Base-by-base conservation (phyloP, 1,140 invertebrate genomes). In the Ceratosolen fusciceps region DNA sequence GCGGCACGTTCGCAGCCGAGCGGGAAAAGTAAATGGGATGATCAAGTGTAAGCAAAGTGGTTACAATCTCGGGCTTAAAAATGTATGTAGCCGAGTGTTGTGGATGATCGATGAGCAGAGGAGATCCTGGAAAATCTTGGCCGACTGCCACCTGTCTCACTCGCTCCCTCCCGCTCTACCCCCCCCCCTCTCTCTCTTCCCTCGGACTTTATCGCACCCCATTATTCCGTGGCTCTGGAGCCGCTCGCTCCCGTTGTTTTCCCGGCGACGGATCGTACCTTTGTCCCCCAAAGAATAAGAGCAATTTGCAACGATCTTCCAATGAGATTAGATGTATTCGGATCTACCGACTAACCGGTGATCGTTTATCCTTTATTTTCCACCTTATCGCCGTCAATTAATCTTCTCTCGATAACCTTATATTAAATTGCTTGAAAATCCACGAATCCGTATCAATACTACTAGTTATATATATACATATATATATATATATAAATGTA, bases 101-200 rank as follows among this genome's bases (percentile, higher is more conserved):
- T 19, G 5, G 49, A 43, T 21, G 19, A 52, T 14, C 10, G 49
- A 52, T 21, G 49, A 52, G 19, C 19, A 21, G 9, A 21, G n/a
- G n/a, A n/a, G n/a, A 52, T 52, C 49, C 9, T 16, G 49, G 49
- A 84, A 85, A 85, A 83, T 84, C 77, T 85, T 85, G 84, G 84
- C 84, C 73, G 26, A 52, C 29, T 31, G 84, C 83, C 84, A 70
- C 26, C 62, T n/a, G 5, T 34, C 52, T 26, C 49, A 19, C 10
- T 26, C 58, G 16, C 47, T 19, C 19, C 47, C 9, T 7, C 31
- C 2, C 52, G 56, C 52, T 74, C 43, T 60, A 39, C 54, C 29
- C 4, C 21, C 1, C 3, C 5, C 12, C 34, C 52, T 26, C 49
- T 24, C 10, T 26, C 58, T 31, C 47, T 12, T 19, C 19, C 47